phyloP scores from a whole-genome alignment of 1,140 invertebrate genomes.

The Drosophila biarmipes region DNA sequence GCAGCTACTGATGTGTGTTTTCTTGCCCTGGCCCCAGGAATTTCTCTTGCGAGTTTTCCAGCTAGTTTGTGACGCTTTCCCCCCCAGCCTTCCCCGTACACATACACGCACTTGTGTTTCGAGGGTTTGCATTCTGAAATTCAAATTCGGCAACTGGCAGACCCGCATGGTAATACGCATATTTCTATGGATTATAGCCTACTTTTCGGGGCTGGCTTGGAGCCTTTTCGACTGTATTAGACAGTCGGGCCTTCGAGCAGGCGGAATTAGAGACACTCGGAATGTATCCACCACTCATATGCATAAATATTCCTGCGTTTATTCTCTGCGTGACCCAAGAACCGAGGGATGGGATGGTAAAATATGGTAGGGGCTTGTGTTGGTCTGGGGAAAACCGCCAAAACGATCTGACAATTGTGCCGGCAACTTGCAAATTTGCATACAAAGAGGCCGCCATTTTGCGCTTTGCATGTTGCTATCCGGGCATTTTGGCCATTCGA shows the following conservation, averaged over 20 bases:
- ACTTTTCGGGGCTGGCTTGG: slow-evolving; percentile 59
- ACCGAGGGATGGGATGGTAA: background rate
- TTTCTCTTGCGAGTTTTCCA: slow-evolving; percentile 67
- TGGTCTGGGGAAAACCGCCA: slow-evolving; percentile 9
- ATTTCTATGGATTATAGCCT: slow-evolving; percentile 76
- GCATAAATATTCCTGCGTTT: slow-evolving; percentile 71
- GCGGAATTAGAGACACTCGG: slow-evolving; percentile 59
- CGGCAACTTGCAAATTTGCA: slow-evolving; percentile 51
- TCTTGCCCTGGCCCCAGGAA: slow-evolving; percentile 42
- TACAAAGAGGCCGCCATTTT: slow-evolving; percentile 56
- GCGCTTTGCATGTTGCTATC: slow-evolving; percentile 52
- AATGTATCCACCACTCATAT: slow-evolving; percentile 53
- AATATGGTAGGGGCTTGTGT: too few relatives aligned
- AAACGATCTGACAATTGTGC: slow-evolving; percentile 69
- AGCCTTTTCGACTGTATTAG: slow-evolving; percentile 39
- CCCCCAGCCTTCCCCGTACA: background rate
- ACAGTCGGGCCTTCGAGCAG: slow-evolving; percentile 17
- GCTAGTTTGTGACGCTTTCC: slow-evolving; percentile 54
- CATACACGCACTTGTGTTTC: slow-evolving; percentile 27
- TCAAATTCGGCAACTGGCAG: slow-evolving; percentile 37
- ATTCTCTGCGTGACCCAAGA: slow-evolving; percentile 52
- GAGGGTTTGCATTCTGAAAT: slow-evolving; percentile 20
- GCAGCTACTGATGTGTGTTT: slow-evolving; percentile 31
- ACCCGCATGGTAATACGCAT: slow-evolving; percentile 71
- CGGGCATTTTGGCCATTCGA: slow-evolving; percentile 31